Evolutionary conservation across 2,888 invertebrate species (phyloP).

Genomic region (Drosophila neotestacea): DNA sequence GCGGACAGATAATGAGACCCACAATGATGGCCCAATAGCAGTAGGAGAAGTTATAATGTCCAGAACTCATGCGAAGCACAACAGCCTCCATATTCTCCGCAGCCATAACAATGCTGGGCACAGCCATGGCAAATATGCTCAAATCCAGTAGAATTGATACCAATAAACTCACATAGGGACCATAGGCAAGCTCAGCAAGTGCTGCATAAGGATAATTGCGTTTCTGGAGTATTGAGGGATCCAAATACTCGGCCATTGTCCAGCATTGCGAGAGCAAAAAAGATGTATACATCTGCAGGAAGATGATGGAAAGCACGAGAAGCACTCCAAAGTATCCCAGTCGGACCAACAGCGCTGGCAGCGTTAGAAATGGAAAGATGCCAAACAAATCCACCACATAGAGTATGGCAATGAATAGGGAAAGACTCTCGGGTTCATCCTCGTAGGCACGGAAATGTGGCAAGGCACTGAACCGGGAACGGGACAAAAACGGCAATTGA

Average conservation of each 20-base stretch:
- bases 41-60: conserved; percentile 89
- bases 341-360: conserved; percentile 91
- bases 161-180: conserved; percentile 87
- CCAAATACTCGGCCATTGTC: conserved; percentile 91
- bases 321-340: conserved; percentile 91
- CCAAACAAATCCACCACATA: conserved; percentile 94
- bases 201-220: conserved; percentile 94
- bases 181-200: conserved; percentile 92
- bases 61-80: conserved; percentile 89
- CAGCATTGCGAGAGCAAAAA: conserved; percentile 92
- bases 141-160: conserved; percentile 90
- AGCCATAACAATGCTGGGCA: conserved; percentile 93
- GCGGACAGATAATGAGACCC: conserved; percentile 90
- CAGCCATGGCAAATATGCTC: conserved; percentile 91
- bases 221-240: conserved; percentile 88
- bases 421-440: conserved; percentile 85
- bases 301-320: conserved; percentile 88
- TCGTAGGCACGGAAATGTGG: conserved; percentile 79
- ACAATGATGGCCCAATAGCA: conserved; percentile 94
- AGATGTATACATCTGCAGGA: conserved; percentile 93
- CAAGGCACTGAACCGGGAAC: conserved; percentile 82
- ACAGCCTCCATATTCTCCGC: conserved; percentile 92
- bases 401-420: conserved; percentile 89
- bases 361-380: conserved; percentile 92
- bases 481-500: conserved; percentile 82